These are phyloP conservation scores for Microtus ochrogaster DNA, from an alignment of 2,113 vertebrate species.

Conservation along the genomic window DNA sequence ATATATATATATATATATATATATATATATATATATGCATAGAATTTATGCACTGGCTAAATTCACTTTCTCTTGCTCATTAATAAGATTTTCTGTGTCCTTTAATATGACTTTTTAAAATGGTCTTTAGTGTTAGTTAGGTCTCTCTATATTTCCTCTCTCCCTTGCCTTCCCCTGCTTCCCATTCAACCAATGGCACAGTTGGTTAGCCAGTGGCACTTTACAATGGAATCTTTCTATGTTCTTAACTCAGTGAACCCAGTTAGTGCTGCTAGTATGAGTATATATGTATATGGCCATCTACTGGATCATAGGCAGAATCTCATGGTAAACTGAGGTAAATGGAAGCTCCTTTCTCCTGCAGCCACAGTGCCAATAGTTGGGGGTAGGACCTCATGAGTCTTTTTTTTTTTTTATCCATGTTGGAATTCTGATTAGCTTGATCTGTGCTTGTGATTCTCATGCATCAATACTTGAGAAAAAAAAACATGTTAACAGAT, in stretches of 20 bases:
- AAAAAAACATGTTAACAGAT: not conserved
- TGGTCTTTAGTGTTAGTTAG: not conserved
- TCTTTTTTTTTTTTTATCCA: not conserved
- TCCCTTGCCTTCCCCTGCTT: not conserved
- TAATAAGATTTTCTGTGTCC: not conserved
- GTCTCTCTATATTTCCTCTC: not conserved
- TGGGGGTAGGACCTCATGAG: no score
- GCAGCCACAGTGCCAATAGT: not conserved
- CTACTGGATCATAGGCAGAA: not conserved
- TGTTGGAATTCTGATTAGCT: no score
- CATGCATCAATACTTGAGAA: not conserved
- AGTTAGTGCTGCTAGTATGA: no score
- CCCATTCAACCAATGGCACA: not conserved
- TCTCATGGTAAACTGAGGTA: not conserved
- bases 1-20: not conserved
- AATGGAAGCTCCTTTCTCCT: not conserved
- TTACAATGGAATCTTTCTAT: not conserved
- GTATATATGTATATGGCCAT: not conserved
- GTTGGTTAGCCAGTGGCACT: not conserved
- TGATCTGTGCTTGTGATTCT: not conserved
- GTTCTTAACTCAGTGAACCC: not conserved
- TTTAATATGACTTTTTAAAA: not conserved
- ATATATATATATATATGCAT: not conserved
- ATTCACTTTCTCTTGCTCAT: not conserved
- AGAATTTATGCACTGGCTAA: not conserved